A percentile compares a stretch with the other conserved stretches of the same genome.
Evolutionary conservation across 2,113 vertebrate genomes (phyloP).

Genomic region (Atractosteus spatula): DNA sequence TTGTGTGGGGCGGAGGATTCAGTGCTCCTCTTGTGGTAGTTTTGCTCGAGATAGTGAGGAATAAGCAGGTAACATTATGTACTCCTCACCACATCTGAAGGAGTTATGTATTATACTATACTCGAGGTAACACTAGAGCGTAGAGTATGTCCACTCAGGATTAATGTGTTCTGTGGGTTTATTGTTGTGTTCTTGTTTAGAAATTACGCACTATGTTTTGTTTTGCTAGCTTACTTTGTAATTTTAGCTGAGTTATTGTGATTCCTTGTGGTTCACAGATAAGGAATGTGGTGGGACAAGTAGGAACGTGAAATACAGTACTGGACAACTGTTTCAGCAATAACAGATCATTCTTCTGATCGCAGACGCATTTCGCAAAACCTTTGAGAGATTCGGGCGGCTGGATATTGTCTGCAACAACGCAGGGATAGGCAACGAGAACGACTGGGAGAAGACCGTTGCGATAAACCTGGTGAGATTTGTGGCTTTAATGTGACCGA

Average conservation of each 20-base stretch:
- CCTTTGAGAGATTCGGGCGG: slow-evolving; percentile 43
- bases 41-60: too few relatives aligned
- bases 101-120: too few relatives aligned
- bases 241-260: background rate
- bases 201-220: background rate
- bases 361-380: slow-evolving; percentile 58
- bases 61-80: too few relatives aligned
- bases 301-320: slow-evolving; percentile 2
- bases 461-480: slow-evolving; percentile 61
- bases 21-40: too few relatives aligned
- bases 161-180: too few relatives aligned
- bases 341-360: slow-evolving; percentile 4
- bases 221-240: background rate
- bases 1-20: too few relatives aligned
- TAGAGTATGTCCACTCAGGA: too few relatives aligned
- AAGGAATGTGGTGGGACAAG: background rate
- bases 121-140: too few relatives aligned
- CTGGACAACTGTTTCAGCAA: background rate
- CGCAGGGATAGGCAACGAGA: slow-evolving; percentile 62
- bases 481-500: background rate
- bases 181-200: too few relatives aligned
- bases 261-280: too few relatives aligned
- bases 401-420: slow-evolving; percentile 70
- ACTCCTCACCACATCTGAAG: too few relatives aligned
- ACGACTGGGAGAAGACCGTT: slow-evolving; percentile 54